Conservation (phyloP, 1,140 invertebrate species). For the Idris sp. region DNA sequence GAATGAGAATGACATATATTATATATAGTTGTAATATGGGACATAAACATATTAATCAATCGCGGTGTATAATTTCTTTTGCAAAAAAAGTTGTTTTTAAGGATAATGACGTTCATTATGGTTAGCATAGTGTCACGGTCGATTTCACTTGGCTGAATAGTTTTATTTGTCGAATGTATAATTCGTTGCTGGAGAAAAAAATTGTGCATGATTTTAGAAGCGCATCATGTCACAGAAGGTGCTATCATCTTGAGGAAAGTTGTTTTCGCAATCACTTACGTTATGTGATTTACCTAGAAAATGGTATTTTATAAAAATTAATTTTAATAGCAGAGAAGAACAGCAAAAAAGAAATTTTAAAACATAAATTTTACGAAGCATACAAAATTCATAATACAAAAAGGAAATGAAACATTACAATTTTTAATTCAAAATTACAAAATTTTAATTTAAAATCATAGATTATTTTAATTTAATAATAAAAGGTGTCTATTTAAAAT, state of each 20-base stretch:
- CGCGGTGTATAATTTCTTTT: constrained; percentile 28
- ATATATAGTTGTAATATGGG: constrained; percentile 1
- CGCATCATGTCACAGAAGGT: constrained; percentile 20
- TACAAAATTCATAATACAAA: no score
- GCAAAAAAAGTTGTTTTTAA: constrained; percentile 53
- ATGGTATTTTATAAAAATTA: no score
- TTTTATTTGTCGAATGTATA: constrained; percentile 48
- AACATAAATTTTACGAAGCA: no score
- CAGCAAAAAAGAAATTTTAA: no score
- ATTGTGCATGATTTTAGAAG: constrained; percentile 3
- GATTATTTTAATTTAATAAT: no score
- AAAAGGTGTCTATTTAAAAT: no score
- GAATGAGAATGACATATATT: constrained; percentile 16
- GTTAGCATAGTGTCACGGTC: constrained; percentile 53
- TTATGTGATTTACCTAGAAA: constrained; percentile 13
- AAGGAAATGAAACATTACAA: no score
- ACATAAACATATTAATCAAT: constrained; percentile 50
- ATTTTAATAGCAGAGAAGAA: no score
- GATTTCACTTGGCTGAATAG: constrained; percentile 34
- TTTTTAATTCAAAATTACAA: no score
- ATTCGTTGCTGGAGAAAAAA: constrained; percentile 27
- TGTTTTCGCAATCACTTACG: constrained; percentile 17
- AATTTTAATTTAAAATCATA: no score
- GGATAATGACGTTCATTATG: constrained; percentile 37
- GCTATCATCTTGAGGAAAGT: constrained; percentile 35